Evolutionary conservation across 2,113 vertebrate genomes (phyloP), one percentile per base, ranked within the genome.

Genomic region (Macquaria australasica): DNA sequence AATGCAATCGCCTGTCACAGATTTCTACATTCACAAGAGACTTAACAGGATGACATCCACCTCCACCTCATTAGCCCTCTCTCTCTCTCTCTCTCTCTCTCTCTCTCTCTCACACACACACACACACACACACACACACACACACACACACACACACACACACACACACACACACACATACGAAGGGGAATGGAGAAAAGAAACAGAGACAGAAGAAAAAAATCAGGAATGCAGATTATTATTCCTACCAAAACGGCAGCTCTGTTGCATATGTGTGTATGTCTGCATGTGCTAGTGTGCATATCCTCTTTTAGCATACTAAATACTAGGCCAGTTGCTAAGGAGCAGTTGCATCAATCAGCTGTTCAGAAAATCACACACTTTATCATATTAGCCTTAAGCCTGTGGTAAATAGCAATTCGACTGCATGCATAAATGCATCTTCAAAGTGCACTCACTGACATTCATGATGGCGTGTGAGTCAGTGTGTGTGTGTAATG

Each of bases 101-200:
- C n/a, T n/a, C n/a, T n/a, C n/a, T n/a, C n/a, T n/a, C n/a, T n/a
- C 43, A 74, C 58, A 74, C 73, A 34, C 11, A 48, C 43, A 76
- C 45, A 51, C 43, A 51, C 43, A 41, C 34, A 56, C 18, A 48
- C 8, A 41, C 20, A 6, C 37, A 66, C 39, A 39, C 37, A 66
- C 1, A 12, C 1, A 43, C 5, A n/a, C 43, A 74, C 58, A 74
- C 73, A 34, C 11, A 48, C 43, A 76, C 45, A 51, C 43, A 51
- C 43, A 41, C 34, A 56, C 18, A 48, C 8, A 41, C 20, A 6
- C 37, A 66, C 39, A 39, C 37, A 66, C 1, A 12, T 2, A 43
- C 5, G 2, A 5, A n/a, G 20, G 7, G 64, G 21, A 55, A 66
- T 14, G 45, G n/a, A 15, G 8, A 45, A 78, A 60, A 18, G 9